These are phyloP conservation scores for Hydrozoanthus gracilis DNA, from an alignment of 92 coral and sea anemone genomes.

Conservation along the genomic window DNA sequence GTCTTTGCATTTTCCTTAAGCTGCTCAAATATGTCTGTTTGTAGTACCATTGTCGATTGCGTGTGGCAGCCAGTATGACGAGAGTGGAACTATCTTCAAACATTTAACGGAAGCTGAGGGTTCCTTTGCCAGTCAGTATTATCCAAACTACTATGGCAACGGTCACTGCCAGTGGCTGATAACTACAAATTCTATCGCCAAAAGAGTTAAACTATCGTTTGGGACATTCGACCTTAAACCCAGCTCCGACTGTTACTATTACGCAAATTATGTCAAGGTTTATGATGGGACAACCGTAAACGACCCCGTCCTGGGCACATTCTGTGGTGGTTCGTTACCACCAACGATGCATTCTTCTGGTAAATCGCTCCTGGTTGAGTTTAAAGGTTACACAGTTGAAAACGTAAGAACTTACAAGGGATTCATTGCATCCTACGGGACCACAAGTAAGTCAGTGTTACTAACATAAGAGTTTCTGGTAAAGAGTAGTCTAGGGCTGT, in stretches of 20 bases:
- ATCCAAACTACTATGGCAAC: constrained; percentile 18
- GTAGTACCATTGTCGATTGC: constrained; percentile 14
- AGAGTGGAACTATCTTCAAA: not conserved
- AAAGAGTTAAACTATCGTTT: not conserved
- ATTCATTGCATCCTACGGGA: constrained; percentile 3
- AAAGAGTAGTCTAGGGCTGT: no score
- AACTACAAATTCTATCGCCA: not conserved
- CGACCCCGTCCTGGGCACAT: constrained; percentile 11
- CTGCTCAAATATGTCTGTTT: not conserved
- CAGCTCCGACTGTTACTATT: not conserved
- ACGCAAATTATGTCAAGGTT: constrained; percentile 4
- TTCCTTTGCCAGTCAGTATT: constrained; percentile 30
- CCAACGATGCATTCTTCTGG: not conserved
- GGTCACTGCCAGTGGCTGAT: constrained; percentile 27
- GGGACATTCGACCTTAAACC: constrained; percentile 19
- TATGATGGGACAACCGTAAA: constrained; percentile 12
- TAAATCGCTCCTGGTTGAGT: constrained; percentile 14
- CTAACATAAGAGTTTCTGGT: not conserved
- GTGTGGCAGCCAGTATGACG: constrained; percentile 16
- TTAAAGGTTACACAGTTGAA: constrained; percentile 15
- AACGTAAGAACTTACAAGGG: constrained; percentile 30
- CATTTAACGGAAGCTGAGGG: not conserved
- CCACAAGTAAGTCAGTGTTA: constrained; percentile 6
- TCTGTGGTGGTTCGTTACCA: constrained; percentile 12
- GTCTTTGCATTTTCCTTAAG: no score